phyloP scores from a whole-genome alignment of 2,113 vertebrate genomes.

The Tragelaphus imberbis region DNA sequence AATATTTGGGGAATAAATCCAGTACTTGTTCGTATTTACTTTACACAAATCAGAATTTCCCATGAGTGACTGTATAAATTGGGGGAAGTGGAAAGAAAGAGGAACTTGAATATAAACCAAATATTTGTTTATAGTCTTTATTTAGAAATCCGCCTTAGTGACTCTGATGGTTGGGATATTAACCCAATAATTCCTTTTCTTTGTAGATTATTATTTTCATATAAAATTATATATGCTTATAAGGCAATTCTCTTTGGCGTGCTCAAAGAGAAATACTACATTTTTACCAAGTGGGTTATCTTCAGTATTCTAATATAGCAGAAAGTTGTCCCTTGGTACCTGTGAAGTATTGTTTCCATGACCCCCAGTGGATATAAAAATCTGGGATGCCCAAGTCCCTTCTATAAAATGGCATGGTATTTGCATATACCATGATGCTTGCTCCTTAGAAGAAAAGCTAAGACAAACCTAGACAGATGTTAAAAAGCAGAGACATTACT shows the following conservation, averaged over 20 bases:
- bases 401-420: background rate
- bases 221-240: background rate
- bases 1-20: slow-evolving; percentile 47
- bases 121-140: slow-evolving; percentile 58
- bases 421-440: background rate
- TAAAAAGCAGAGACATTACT: background rate
- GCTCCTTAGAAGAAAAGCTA: background rate
- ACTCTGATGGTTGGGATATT: slow-evolving; percentile 50
- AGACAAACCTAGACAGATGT: background rate
- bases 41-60: slow-evolving; percentile 40
- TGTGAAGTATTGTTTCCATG: background rate
- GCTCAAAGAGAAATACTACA: background rate
- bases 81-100: slow-evolving; percentile 40
- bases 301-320: slow-evolving; percentile 5
- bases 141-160: slow-evolving; percentile 52
- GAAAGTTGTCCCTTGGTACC: background rate
- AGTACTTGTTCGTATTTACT: slow-evolving; percentile 49
- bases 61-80: slow-evolving; percentile 32
- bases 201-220: slow-evolving; percentile 44
- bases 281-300: slow-evolving; percentile 28
- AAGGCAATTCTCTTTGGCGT: slow-evolving; percentile 38
- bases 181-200: slow-evolving; percentile 46
- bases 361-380: background rate
- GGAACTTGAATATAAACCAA: slow-evolving; percentile 49
- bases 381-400: background rate